Base-by-base conservation (phyloP, 2,888 invertebrate species). In the Rhagonycha lutea region DNA sequence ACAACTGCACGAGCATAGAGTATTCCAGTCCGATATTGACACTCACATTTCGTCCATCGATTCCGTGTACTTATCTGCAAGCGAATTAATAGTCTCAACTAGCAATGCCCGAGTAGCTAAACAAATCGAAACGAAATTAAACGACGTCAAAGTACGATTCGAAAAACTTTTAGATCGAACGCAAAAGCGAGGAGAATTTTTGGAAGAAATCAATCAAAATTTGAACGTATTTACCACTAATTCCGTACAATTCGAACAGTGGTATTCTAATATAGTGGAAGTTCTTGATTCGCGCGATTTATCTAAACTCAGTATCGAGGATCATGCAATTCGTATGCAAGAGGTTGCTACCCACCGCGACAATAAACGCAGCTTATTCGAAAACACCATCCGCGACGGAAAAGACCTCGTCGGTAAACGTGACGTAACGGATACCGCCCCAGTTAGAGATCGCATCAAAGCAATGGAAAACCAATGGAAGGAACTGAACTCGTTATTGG, bases 71-170 rank as follows among this genome's bases (percentile, higher is more conserved):
- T 88, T 92, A 68, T 93, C 93, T 11, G 96, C 97, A 0, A 91
- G 94, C 77, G 95, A 97, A 84, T 91, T 98, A 5, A 93, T 97
- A 26, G 89, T 91, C 0, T 94, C 92, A 65, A 94, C 96, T 0
- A 94, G 94, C 81, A 97, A 97, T 87, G 93, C 94, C 0, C 91
- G 96, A 60, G 93, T 97, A 74, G 96, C 97, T 0, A 96, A 96
- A 88, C 95, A 96, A 83, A 93, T 98, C 74, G 97, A 98, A 86
- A 92, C 93, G 73, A 94, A 97, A 82, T 90, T 98, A n/a, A 94
- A 94, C 81, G 97, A 98, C 83, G 94, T 98, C 1, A 94, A 94
- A 83, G 83, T 84, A 79, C 93, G 96, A 86, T 98, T 96, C 87
- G 96, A 96, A 82, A 96, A 96, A 84, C 89, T 98, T 0, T 90